phyloP scores from a whole-genome alignment of 1,140 invertebrate species.

The Heliothis virescens region DNA sequence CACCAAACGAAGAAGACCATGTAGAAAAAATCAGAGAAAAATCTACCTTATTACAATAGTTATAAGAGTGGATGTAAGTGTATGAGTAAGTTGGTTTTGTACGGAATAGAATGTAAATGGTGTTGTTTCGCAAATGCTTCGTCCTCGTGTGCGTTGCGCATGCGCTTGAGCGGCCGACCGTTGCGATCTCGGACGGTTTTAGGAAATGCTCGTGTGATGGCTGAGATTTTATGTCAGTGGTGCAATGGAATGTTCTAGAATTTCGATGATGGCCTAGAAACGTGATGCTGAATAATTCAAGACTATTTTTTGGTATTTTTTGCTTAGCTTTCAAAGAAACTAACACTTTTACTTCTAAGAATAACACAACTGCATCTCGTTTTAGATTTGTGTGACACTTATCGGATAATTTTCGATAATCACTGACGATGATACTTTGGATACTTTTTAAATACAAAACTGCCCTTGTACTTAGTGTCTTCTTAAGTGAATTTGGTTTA shows the following conservation, averaged over 20 bases:
- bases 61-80: neutral
- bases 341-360: too few relatives aligned
- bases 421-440: too few relatives aligned
- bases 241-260: neutral
- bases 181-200: conserved; percentile 37
- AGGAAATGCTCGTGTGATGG: conserved; percentile 18
- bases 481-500: too few relatives aligned
- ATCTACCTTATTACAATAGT: neutral
- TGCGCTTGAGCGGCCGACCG: conserved; percentile 33
- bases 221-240: neutral
- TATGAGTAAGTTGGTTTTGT: conserved; percentile 25
- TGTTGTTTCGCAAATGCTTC: conserved; percentile 41
- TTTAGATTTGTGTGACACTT: too few relatives aligned
- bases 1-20: conserved; percentile 12
- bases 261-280: neutral
- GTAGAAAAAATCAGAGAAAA: neutral
- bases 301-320: too few relatives aligned
- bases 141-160: conserved; percentile 44
- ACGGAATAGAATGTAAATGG: conserved; percentile 50
- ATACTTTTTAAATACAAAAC: too few relatives aligned
- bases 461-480: too few relatives aligned
- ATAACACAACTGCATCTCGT: too few relatives aligned
- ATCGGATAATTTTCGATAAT: too few relatives aligned
- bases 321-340: too few relatives aligned
- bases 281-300: neutral